Percentiles rank a stretch among this genome's conserved stretches.
Evolutionary conservation across 2,113 vertebrate species (phyloP).

Genomic region (Pedionomus torquatus): DNA sequence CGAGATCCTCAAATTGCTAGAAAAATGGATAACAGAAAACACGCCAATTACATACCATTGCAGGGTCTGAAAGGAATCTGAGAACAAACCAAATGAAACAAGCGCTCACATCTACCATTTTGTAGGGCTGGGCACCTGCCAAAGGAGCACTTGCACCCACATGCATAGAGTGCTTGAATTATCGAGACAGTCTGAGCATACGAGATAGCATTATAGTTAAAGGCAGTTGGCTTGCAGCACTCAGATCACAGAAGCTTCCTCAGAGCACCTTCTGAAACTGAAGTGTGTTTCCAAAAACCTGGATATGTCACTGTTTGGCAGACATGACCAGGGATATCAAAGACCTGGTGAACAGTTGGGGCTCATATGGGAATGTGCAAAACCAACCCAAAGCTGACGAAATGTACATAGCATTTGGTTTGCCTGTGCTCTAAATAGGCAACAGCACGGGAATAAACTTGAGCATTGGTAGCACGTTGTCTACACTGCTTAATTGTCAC

Average conservation of each 20-base stretch:
- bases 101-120: slow-evolving; percentile 15
- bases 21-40: not conserved
- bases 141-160: slow-evolving; percentile 40
- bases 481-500: not conserved
- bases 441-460: not conserved
- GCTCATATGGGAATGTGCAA: not conserved
- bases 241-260: not conserved
- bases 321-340: not conserved
- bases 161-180: not conserved
- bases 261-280: not conserved
- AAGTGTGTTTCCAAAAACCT: slow-evolving; percentile 1
- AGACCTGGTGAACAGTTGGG: not conserved
- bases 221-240: not conserved
- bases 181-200: not conserved
- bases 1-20: not conserved
- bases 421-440: not conserved
- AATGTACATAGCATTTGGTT: not conserved
- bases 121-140: slow-evolving; percentile 8
- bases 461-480: not conserved
- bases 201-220: not conserved
- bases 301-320: slow-evolving; percentile 31
- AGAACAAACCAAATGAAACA: slow-evolving; percentile 27
- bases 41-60: slow-evolving; percentile 38
- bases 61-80: not conserved
- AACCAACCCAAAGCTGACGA: not conserved